These are phyloP conservation scores for Helicorthomorpha holstii DNA, from an alignment of 1,140 invertebrate species.

Conservation along the genomic window DNA sequence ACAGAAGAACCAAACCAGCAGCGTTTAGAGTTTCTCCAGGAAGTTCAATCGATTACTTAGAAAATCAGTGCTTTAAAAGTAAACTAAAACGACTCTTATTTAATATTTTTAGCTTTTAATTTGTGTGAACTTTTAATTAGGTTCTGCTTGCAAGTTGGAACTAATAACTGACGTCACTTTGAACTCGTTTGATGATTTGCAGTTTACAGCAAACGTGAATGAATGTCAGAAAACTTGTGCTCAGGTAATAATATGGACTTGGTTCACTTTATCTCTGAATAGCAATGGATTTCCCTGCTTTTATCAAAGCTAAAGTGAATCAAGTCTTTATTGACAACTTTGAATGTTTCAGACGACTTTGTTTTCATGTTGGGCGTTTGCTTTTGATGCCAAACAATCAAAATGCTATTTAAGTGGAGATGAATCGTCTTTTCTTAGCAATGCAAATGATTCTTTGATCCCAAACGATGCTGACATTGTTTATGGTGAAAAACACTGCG, in stretches of 20 bases:
- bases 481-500: constrained; percentile 30
- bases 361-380: constrained; percentile 26
- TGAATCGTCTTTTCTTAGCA: too few species aligned
- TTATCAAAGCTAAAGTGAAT: background rate
- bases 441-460: constrained; percentile 7
- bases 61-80: constrained; percentile 33
- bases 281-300: background rate
- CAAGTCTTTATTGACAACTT: background rate
- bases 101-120: constrained; percentile 22
- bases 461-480: constrained; percentile 15
- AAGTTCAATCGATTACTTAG: constrained; percentile 30
- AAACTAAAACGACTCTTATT: constrained; percentile 10
- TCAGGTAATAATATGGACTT: constrained; percentile 17
- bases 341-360: constrained; percentile 17
- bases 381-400: constrained; percentile 22
- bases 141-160: constrained; percentile 18
- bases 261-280: background rate
- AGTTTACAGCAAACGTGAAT: constrained; percentile 26
- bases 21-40: constrained; percentile 27
- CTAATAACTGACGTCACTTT: constrained; percentile 24
- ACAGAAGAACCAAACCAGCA: constrained; percentile 30
- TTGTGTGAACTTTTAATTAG: constrained; percentile 20
- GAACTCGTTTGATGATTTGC: constrained; percentile 30
- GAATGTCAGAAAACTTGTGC: constrained; percentile 32
- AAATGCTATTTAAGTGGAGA: constrained; percentile 32